Evolutionary conservation across 2,888 invertebrate genomes (phyloP).

Genomic region (Apamea monoglypha): DNA sequence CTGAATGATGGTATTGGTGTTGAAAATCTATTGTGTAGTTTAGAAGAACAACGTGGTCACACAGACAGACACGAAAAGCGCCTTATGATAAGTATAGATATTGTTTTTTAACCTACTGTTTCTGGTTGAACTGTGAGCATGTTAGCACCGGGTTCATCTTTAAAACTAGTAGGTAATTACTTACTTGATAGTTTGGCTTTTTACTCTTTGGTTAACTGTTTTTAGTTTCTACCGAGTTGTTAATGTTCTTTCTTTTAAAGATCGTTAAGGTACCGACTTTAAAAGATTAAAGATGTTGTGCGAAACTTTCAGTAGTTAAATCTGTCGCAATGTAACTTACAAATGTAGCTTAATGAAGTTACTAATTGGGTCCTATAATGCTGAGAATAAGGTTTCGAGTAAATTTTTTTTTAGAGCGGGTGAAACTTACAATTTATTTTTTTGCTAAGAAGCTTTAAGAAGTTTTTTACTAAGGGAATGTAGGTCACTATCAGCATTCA

Average conservation of each 20-base stretch:
- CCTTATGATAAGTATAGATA: neutral
- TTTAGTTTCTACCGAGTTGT: conserved; percentile 46
- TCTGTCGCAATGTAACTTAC: conserved; percentile 9
- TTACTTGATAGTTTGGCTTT: conserved; percentile 61
- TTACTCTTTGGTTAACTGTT: conserved; percentile 53
- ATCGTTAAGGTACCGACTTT: conserved; percentile 32
- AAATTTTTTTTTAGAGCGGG: neutral
- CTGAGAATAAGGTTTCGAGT: neutral
- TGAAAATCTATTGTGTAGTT: neutral
- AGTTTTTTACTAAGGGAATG: neutral
- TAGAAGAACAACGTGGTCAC: neutral
- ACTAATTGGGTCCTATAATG: neutral
- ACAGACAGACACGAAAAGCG: neutral
- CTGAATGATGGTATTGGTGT: neutral
- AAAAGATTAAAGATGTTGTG: conserved; percentile 37
- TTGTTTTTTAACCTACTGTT: conserved; percentile 26
- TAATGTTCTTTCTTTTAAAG: conserved; percentile 54
- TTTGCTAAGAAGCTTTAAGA: too few relatives aligned
- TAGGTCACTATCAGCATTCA: neutral
- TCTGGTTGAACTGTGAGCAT: conserved; percentile 32
- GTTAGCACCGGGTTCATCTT: conserved; percentile 41
- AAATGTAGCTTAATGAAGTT: conserved; percentile 10
- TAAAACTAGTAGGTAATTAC: conserved; percentile 61
- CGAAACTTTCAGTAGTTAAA: neutral
- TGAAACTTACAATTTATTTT: neutral